These are phyloP conservation scores for Recurvirostra avosetta DNA, from an alignment of 2,113 vertebrate genomes.

Conservation along the genomic window DNA sequence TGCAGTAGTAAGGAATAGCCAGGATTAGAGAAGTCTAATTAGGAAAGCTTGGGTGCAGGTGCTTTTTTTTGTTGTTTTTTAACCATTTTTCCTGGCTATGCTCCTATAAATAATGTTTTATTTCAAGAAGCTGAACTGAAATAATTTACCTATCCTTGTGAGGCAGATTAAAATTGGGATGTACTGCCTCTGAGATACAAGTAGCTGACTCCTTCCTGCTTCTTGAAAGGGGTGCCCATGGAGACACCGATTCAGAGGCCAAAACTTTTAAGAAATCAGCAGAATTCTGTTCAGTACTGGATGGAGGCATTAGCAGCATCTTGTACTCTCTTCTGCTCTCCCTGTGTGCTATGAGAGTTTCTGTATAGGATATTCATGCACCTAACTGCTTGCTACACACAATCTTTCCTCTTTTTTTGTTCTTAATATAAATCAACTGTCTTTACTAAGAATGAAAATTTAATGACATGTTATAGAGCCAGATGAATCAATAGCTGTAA, in stretches of 20 bases:
- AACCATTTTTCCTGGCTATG: not conserved
- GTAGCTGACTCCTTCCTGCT: not conserved
- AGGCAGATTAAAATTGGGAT: not conserved
- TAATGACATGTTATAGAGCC: not conserved
- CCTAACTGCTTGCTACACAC: not conserved
- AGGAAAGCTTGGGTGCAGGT: not conserved
- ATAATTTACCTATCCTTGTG: not conserved
- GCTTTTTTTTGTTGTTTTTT: not conserved
- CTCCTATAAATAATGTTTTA: not conserved
- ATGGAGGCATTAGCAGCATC: not conserved
- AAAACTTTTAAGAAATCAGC: not conserved
- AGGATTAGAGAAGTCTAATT: not conserved
- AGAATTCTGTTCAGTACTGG: not conserved
- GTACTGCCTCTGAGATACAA: not conserved
- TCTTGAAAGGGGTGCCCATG: not conserved
- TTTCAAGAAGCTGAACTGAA: not conserved
- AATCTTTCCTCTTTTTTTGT: not conserved
- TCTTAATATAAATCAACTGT: not conserved
- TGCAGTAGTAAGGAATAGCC: not conserved
- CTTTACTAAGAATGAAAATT: constrained; percentile 24
- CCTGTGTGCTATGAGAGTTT: not conserved
- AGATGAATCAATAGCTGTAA: constrained; percentile 25
- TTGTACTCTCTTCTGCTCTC: not conserved
- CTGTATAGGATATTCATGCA: not conserved
- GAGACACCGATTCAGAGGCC: not conserved